These are phyloP conservation scores for Phalera bucephala DNA, from an alignment of 2,888 invertebrate species.

Conservation along the genomic window DNA sequence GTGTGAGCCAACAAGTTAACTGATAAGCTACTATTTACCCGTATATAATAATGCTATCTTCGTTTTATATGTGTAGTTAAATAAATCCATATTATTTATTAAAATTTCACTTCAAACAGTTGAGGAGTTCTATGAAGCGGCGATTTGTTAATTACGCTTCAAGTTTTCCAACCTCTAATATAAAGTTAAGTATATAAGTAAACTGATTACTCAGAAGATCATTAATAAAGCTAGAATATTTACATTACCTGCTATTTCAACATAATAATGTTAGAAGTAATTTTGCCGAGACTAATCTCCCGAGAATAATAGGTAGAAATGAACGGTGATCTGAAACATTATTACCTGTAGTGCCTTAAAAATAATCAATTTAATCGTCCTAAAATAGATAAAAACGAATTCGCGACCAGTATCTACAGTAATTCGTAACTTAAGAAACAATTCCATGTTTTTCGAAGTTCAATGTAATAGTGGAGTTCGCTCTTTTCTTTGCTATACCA, in stretches of 20 bases:
- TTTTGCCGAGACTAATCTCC: slow-evolving; percentile 15
- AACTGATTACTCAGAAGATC: slow-evolving; percentile 12
- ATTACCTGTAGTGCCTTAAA: slow-evolving; percentile 3
- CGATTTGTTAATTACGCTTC: neutral
- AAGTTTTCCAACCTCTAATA: neutral
- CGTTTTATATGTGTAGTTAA: too few species aligned
- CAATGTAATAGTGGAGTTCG: slow-evolving; percentile 16
- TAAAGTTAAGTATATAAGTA: slow-evolving; percentile 4
- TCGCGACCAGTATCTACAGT: slow-evolving; percentile 5
- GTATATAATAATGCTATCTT: too few species aligned
- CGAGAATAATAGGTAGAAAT: slow-evolving; percentile 14
- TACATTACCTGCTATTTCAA: slow-evolving; percentile 20
- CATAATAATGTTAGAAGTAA: slow-evolving; percentile 18
- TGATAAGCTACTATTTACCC: too few species aligned
- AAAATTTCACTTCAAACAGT: neutral
- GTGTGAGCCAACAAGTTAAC: slow-evolving; percentile 4
- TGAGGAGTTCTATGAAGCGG: neutral
- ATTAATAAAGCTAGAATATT: slow-evolving; percentile 9
- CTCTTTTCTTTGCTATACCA: slow-evolving; percentile 21
- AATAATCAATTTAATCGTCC: slow-evolving; percentile 16
- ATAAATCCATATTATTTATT: neutral
- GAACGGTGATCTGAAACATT: slow-evolving; percentile 15
- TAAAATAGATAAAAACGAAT: slow-evolving; percentile 12
- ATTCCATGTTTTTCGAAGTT: slow-evolving; percentile 17
- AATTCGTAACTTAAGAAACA: slow-evolving; percentile 9